Base-by-base conservation (phyloP, 2,888 invertebrate genomes). In the Diploptera punctata region DNA sequence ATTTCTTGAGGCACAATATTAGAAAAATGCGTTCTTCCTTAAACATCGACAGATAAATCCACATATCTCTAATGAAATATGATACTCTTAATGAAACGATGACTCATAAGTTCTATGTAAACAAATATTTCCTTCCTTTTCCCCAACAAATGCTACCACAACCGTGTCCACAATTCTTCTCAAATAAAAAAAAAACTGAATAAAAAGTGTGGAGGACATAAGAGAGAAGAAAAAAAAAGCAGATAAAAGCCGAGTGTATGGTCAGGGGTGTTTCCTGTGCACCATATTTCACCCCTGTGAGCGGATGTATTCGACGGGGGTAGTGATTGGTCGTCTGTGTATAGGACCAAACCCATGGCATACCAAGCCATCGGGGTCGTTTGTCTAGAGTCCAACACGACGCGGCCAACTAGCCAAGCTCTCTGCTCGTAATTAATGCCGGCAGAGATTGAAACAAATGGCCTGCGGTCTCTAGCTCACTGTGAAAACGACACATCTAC, bases 401-500 rank as follows among this genome's bases (percentile, higher is more conserved):
- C 60, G 29, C 60, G 16, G n/a, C 4, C n/a, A 24, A 21, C 57
- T 24, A 57, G 24, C 24, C n/a, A n/a, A 62, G n/a, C 43, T 33
- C 38, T 33, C 33, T 62, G 38, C 21, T 19, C 43, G 68, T 73
- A 73, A 73, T 73, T 73, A 70, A 73, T 70, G 73, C 65, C 47
- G 68, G 68, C 71, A 65, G 68, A 74, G 74, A 74, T 74, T 65
- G 71, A 74, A 71, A 74, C 74, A 74, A 74, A 74, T 71, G 74
- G 74, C 44, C 44, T 43, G 33, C 62, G 3, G 61, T 43, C 33
- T 19, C 61, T 62, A 3, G 9, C 52, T 52, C 24, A 24, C 1
- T 47, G 47, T 19, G 47, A 47, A 9, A 47, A 47, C 47, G 47
- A 47, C 47, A 47, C 9, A 47, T 47, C 47, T 18, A 47, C 47